phyloP scores from a whole-genome alignment of 2,888 invertebrate genomes.

The Platycnemis pennipes region DNA sequence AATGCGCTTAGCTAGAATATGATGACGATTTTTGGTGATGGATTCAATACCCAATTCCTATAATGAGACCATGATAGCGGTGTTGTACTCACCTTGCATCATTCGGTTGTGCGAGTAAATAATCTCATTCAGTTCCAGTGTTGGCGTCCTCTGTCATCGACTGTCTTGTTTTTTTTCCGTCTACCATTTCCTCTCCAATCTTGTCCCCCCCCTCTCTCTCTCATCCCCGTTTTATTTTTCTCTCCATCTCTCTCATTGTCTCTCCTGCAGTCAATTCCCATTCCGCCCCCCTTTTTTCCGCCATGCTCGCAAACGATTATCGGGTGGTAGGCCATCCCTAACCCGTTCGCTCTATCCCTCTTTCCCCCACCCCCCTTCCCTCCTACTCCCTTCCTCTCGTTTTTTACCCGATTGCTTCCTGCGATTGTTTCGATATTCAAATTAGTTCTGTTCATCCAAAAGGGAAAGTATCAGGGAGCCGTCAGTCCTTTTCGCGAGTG shows the following conservation, averaged over 20 bases:
- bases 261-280: background rate
- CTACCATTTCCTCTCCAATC: background rate
- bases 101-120: too few species aligned
- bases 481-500: background rate
- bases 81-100: too few species aligned
- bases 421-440: constrained; percentile 40
- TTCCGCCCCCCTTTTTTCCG: background rate
- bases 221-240: background rate
- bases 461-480: background rate
- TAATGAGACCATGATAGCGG: too few species aligned
- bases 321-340: background rate
- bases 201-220: background rate
- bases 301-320: background rate
- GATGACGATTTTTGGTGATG: too few species aligned
- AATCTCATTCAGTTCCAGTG: background rate
- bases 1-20: too few species aligned
- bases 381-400: background rate
- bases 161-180: background rate
- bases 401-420: background rate
- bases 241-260: background rate
- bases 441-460: background rate
- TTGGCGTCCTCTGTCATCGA: background rate
- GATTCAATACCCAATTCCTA: too few species aligned
- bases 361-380: background rate
- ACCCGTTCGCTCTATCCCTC: too few species aligned